Evolutionary conservation across 2,113 vertebrate genomes (phyloP), one percentile per base, ranked within the genome.

Genomic region (Poicephalus meyeri): DNA sequence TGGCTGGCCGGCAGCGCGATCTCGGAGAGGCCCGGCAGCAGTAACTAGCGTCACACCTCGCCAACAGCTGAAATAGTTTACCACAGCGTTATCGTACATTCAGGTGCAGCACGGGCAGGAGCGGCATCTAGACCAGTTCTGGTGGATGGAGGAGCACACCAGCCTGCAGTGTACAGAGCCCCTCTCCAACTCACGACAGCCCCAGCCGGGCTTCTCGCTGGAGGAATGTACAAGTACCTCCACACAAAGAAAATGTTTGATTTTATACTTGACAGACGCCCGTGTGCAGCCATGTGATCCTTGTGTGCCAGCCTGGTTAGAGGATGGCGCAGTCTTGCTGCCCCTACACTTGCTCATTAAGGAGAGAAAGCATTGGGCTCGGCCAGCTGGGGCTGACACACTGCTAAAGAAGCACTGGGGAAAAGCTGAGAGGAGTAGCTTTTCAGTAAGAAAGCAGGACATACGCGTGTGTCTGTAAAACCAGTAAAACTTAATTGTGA

Each of bases 201-300:
- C 26, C 28, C 4, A 7, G 19, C 39, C 4, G 9, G 10, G 29
- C 8, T 33, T 5, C 6, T 28, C 9, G 2, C n/a, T 16, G 47
- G n/a, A 4, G 41, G 16, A 21, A 16, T 0, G 41, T 44, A 25
- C 56, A 1, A 4, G 19, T 4, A 6, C 11, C 16, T 8, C 29
- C 46, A 3, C 23, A 3, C 23, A 3, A 37, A 13, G 23, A 31
- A 29, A 4, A 26, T 0, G 11, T 2, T 3, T 1, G 14, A 1
- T 2, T 25, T 46, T 4, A 0, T 9, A 1, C 39, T 1, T 2
- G 42, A 1, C 21, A 1, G 15, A 1, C 2, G 5, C 60, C 63
- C 4, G 1, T 2, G 18, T 5, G 60, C 33, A 1, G 5, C 1
- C 19, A 7, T 42, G 76, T 60, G n/a, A 14, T 9, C 28, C 6